A percentile compares a stretch with the other conserved stretches of the same genome.
Evolutionary conservation across 2,888 invertebrate species (phyloP).

Genomic region (Tachystola acroxantha): DNA sequence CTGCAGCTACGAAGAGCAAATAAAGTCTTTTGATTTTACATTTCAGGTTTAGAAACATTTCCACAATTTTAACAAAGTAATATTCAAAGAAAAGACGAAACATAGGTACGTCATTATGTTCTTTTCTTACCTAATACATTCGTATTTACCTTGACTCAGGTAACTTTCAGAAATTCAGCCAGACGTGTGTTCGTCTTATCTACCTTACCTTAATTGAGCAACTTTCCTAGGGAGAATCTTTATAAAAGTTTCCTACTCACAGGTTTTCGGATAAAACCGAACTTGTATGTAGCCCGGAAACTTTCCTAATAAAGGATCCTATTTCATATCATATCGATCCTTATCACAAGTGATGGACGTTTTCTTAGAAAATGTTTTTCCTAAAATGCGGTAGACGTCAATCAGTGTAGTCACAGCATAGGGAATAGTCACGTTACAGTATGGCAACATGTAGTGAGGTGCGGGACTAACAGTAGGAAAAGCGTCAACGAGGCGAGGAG

Average conservation of each 20-base stretch:
- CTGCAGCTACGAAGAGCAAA: too few relatives aligned
- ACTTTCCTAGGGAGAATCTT: constrained; percentile 1
- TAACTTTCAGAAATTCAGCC: not conserved
- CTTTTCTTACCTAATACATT: too few relatives aligned
- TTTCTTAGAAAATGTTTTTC: constrained; percentile 13
- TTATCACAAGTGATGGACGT: constrained; percentile 19
- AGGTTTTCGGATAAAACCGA: constrained; percentile 10
- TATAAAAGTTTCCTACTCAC: constrained; percentile 4
- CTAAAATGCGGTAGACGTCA: constrained; percentile 4
- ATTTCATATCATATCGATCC: constrained; percentile 27
- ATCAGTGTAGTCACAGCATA: constrained; percentile 1
- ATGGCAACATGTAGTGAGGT: too few relatives aligned
- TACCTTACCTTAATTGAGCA: not conserved
- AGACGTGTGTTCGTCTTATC: not conserved
- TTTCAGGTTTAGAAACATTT: too few relatives aligned
- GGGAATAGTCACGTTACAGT: too few relatives aligned
- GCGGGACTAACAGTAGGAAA: too few relatives aligned
- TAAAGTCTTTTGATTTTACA: too few relatives aligned
- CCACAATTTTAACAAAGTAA: too few relatives aligned
- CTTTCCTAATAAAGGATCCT: constrained; percentile 30
- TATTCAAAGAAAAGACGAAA: too few relatives aligned
- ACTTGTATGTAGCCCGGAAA: constrained; percentile 19
- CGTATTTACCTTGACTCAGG: not conserved
- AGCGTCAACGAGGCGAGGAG: too few relatives aligned
- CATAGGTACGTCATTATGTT: too few relatives aligned